These are phyloP conservation scores for Otocyon megalotis DNA, from an alignment of 2,113 vertebrate species.

Conservation along the genomic window DNA sequence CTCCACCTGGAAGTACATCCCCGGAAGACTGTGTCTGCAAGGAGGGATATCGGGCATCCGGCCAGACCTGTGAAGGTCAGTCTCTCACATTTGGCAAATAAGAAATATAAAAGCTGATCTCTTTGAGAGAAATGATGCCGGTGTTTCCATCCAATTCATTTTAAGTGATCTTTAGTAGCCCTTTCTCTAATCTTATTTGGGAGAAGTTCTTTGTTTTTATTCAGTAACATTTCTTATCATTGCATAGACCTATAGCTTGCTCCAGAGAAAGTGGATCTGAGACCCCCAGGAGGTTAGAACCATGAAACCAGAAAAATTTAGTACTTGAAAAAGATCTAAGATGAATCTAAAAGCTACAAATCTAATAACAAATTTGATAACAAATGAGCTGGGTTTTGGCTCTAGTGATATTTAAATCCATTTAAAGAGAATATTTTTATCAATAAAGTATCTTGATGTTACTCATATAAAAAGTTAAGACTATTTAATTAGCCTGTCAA, in stretches of 20 bases:
- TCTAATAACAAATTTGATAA: neutral
- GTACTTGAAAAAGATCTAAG: neutral
- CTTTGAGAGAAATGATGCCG: neutral
- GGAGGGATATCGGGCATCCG: conserved; percentile 90
- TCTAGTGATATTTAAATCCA: neutral
- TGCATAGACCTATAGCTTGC: neutral
- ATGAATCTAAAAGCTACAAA: neutral
- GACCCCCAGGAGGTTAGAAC: neutral
- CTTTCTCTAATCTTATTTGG: neutral
- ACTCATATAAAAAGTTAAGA: neutral
- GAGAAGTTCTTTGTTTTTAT: neutral
- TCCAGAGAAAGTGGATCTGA: neutral
- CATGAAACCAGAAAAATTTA: neutral
- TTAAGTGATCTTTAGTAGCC: neutral
- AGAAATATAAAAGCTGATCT: neutral
- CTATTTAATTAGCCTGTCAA: neutral
- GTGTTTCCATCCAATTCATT: neutral
- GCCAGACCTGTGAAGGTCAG: conserved; percentile 93
- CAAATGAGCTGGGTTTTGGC: neutral
- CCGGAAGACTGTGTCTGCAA: conserved; percentile 92
- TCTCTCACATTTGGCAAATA: neutral
- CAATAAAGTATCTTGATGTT: neutral
- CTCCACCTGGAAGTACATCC: conserved; percentile 94
- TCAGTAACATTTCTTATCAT: neutral
- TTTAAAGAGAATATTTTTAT: conserved; percentile 1